Evolutionary conservation across 30 jellyfish, hydroid and myxozoan genomes (phyloP).

Genomic region (Aurelia aurita complex sp. Pacific): DNA sequence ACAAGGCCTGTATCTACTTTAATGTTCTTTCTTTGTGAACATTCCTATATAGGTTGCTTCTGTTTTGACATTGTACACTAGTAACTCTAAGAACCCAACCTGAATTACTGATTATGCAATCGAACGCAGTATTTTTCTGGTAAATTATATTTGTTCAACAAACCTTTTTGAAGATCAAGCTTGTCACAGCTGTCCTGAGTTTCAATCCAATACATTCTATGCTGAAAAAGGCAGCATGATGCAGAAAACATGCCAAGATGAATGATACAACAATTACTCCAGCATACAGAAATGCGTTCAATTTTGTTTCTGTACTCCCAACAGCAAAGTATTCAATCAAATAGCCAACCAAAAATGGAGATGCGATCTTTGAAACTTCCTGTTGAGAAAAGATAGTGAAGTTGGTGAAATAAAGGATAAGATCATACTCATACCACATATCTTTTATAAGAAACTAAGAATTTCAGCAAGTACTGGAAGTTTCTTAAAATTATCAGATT

Average conservation of each 20-base stretch:
- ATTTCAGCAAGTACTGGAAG: too few species aligned
- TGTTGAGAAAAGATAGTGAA: neutral
- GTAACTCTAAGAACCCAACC: neutral
- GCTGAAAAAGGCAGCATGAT: slow-evolving; percentile 27
- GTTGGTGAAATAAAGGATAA: too few species aligned
- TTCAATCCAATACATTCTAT: slow-evolving; percentile 49
- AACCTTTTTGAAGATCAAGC: slow-evolving; percentile 70
- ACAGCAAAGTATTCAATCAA: slow-evolving; percentile 40
- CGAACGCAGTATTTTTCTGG: neutral
- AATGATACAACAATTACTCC: slow-evolving; percentile 13
- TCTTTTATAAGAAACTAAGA: too few species aligned
- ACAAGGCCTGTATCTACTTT: neutral
- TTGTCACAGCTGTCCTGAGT: slow-evolving; percentile 46
- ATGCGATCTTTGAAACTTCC: slow-evolving; percentile 32
- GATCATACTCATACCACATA: too few species aligned
- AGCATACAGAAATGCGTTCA: slow-evolving; percentile 27
- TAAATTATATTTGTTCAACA: neutral
- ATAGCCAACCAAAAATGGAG: slow-evolving; percentile 30
- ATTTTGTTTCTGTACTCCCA: slow-evolving; percentile 2
- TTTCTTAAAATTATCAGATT: too few species aligned
- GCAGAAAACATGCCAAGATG: neutral
- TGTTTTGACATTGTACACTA: neutral
- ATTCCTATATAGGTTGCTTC: neutral
- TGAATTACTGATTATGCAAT: neutral
- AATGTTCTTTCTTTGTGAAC: neutral